Conservation (phyloP, 2,113 vertebrate species). For the Thunnus maccoyii region DNA sequence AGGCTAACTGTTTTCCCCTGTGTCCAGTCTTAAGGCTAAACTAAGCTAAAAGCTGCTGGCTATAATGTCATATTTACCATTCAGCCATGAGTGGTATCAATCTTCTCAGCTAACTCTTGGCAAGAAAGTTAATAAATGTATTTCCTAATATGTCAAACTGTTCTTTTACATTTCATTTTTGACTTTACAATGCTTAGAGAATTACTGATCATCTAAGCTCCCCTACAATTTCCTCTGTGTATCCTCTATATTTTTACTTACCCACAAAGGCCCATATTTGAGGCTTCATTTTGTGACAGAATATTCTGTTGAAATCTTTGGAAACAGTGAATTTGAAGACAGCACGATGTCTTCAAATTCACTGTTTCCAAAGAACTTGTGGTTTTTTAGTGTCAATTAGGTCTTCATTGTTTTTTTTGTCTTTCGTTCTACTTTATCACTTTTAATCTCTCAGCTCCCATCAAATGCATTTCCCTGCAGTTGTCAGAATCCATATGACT, state of each 20-base stretch:
- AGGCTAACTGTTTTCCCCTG: too few relatives aligned
- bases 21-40: too few relatives aligned
- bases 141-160: background rate
- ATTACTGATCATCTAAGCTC: background rate
- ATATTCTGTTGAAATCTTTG: background rate
- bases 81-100: background rate
- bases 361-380: background rate
- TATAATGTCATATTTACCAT: background rate
- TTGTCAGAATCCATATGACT: conserved; percentile 47
- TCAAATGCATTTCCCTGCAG: conserved; percentile 48
- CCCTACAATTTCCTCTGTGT: background rate
- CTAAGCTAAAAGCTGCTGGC: too few relatives aligned
- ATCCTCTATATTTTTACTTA: background rate
- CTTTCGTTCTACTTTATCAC: conserved; percentile 18
- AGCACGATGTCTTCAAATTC: background rate
- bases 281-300: conserved; percentile 14
- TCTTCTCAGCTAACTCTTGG: background rate
- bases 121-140: background rate
- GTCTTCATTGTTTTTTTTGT: background rate
- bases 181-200: background rate
- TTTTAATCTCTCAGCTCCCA: conserved; percentile 19
- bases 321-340: conserved; percentile 24
- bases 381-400: background rate
- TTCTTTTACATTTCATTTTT: background rate
- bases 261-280: background rate